These are phyloP conservation scores for Aptenodytes patagonicus DNA, from an alignment of 2,113 vertebrate species.

Conservation along the genomic window DNA sequence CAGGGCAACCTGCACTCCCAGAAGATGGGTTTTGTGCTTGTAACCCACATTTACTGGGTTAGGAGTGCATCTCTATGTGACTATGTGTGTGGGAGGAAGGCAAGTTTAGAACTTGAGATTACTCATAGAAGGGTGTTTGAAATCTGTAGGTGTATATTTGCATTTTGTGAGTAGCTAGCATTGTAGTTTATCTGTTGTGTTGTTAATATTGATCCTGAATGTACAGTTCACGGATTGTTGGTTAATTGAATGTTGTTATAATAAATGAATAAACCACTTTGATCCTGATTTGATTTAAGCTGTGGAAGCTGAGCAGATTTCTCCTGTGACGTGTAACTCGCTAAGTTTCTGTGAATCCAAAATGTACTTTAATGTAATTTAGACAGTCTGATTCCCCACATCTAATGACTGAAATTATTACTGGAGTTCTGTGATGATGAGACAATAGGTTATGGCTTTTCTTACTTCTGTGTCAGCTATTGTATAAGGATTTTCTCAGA, in stretches of 20 bases:
- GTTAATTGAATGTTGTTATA: not conserved
- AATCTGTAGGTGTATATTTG: not conserved
- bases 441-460: not conserved
- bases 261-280: not conserved
- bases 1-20: not conserved
- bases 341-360: not conserved
- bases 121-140: not conserved
- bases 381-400: not conserved
- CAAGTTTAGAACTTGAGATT: not conserved
- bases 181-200: not conserved
- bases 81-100: not conserved
- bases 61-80: not conserved
- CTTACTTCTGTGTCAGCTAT: not conserved
- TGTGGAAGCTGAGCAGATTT: not conserved
- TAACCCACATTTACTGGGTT: not conserved
- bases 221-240: not conserved
- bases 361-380: not conserved
- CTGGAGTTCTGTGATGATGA: not conserved
- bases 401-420: not conserved
- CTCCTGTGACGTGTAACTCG: not conserved
- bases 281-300: not conserved
- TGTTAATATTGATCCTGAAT: not conserved
- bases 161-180: not conserved
- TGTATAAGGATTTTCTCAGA: not conserved
- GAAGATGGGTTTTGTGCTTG: not conserved